Base-by-base conservation (phyloP, 92 coral and sea anemone species). In the Chrysogorgia sp. region DNA sequence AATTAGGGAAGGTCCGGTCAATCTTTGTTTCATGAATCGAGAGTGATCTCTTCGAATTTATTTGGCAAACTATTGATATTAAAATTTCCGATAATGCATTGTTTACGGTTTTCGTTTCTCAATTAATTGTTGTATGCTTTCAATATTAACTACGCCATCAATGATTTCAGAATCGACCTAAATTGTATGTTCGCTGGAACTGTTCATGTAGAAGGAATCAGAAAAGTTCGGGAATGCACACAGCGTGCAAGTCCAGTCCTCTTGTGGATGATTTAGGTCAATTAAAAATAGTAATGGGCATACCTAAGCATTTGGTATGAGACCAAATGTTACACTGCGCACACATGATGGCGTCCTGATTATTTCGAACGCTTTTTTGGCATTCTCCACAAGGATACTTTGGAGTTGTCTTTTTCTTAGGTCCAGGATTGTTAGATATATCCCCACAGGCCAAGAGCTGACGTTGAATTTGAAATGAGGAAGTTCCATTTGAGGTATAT, bases 311-410 rank as follows among this genome's bases (percentile, higher is more conserved):
- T 26, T 66, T 83, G 3, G 87, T 76, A 77, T 83, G 87, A 10
- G 69, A 75, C 87, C 87, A 83, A 24, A 15, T 63, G 17, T 76
- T 40, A 63, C 83, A 83, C 7, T 14, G 22, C 6, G 76, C 24
- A 76, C 83, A 82, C 71, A 81, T 68, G 21, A 81, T 81, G 85
- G 85, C 85, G 80, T 81, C 79, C 32, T 77, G 83, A 63, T 77
- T 84, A 59, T 81, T 81, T 10, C 41, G 24, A 2, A 81, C 85
- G 28, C 40, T 21, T 64, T 56, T 81, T 20, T 70, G 31, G 40
- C 85, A 81, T 34, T 81, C 85, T 21, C 31, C 48, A 45, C 85
- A 81, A 14, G 86, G 86, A 55, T 74, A 80, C 24, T 72, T 82
- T 24, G 81, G 72, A 50, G 75, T 19, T 43, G 40, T 65, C 52